These are phyloP conservation scores for Sweltsa coloradensis DNA, from an alignment of 1,140 invertebrate genomes.

Conservation along the genomic window DNA sequence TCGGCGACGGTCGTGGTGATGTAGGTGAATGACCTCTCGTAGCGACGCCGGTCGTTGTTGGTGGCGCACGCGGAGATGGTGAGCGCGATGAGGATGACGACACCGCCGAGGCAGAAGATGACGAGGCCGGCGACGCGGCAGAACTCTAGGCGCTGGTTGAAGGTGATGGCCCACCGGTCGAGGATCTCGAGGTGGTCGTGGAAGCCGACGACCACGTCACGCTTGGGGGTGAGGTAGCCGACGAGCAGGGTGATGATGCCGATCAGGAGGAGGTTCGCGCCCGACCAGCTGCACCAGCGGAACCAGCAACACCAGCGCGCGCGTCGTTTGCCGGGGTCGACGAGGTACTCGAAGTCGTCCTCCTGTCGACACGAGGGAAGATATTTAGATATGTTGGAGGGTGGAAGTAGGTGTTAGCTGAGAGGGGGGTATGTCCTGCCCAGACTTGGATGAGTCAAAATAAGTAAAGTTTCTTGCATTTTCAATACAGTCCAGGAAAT, in stretches of 20 bases:
- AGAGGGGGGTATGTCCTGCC: no score
- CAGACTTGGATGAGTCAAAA: no score
- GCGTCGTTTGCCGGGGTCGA: constrained; percentile 23
- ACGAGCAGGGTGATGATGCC: constrained; percentile 35
- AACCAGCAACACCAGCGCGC: constrained; percentile 24
- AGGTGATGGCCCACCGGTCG: constrained; percentile 32
- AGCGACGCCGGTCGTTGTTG: background rate
- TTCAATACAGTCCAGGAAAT: no score
- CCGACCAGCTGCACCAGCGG: constrained; percentile 33
- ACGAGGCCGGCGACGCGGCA: constrained; percentile 37
- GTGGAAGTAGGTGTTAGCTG: no score
- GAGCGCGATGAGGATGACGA: constrained; percentile 33
- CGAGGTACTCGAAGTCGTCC: constrained; percentile 31
- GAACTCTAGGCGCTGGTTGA: constrained; percentile 37
- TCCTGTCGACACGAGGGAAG: no score
- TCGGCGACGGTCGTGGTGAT: background rate
- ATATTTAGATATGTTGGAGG: no score
- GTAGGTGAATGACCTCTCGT: background rate
- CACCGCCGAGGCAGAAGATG: constrained; percentile 37
- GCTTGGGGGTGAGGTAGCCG: constrained; percentile 36
- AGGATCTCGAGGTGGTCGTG: constrained; percentile 33
- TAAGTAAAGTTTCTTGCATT: no score
- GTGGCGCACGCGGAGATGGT: constrained; percentile 26
- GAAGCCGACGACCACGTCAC: constrained; percentile 30
- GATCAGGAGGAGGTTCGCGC: constrained; percentile 32